phyloP scores from a whole-genome alignment of 64 coral and sea anemone species.

The Hydrozoanthus tunicans region DNA sequence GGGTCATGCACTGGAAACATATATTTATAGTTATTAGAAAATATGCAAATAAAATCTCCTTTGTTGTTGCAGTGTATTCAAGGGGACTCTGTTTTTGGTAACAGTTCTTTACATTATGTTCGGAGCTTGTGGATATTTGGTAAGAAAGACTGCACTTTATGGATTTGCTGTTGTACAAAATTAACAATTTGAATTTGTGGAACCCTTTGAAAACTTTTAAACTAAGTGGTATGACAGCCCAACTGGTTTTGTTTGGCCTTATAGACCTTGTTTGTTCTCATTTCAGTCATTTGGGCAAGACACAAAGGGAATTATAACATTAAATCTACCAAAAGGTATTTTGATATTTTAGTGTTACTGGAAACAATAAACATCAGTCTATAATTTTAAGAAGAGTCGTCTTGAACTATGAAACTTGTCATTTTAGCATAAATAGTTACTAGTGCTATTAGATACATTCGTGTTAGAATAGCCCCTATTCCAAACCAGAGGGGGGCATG shows the following conservation, averaged over 20 bases:
- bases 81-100: constrained; percentile 79
- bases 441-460: too few species aligned
- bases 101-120: constrained; percentile 90
- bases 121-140: constrained; percentile 96
- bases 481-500: too few species aligned
- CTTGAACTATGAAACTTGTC: too few species aligned
- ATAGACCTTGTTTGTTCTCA: background rate
- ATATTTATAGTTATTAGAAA: too few species aligned
- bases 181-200: background rate
- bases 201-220: background rate
- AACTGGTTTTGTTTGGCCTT: background rate
- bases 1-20: too few species aligned
- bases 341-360: background rate
- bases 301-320: constrained; percentile 87
- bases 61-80: constrained; percentile 86
- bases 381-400: too few species aligned
- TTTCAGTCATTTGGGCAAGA: constrained; percentile 92
- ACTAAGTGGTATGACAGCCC: background rate
- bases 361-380: background rate
- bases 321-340: constrained; percentile 89
- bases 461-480: too few species aligned
- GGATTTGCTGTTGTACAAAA: background rate
- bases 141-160: constrained; percentile 24
- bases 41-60: background rate
- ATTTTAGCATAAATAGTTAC: too few species aligned